Evolutionary conservation across 2,797 vertebrate genomes (phyloP).

Genomic region (Oceanodroma leucorhoa): DNA sequence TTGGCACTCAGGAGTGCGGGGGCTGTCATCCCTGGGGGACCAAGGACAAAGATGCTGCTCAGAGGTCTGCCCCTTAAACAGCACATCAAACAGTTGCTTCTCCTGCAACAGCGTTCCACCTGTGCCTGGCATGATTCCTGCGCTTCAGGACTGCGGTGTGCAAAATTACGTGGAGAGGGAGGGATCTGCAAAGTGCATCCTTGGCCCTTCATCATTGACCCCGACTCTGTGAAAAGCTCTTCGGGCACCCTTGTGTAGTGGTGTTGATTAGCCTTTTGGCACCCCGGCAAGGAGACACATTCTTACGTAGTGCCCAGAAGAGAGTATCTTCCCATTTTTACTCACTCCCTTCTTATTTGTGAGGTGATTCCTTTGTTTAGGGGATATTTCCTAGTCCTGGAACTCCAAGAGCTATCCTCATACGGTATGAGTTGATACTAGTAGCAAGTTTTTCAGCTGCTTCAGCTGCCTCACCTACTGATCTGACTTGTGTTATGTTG

Average conservation of each 20-base stretch:
- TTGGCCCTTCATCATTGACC: not conserved
- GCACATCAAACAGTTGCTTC: accelerated
- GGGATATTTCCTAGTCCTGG: not conserved
- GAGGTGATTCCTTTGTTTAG: not conserved
- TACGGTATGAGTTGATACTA: not conserved
- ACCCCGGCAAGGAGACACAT: not conserved
- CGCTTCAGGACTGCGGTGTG: not conserved
- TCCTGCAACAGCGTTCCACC: accelerated
- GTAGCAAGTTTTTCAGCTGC: not conserved
- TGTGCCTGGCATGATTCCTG: not conserved
- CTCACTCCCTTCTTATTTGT: not conserved
- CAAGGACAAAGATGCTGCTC: not conserved
- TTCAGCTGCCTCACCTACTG: not conserved
- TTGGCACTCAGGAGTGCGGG: not conserved
- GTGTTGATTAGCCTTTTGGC: not conserved
- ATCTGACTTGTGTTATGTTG: not conserved
- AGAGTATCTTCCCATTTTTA: not conserved
- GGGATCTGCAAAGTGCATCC: not conserved
- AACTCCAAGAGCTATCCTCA: not conserved
- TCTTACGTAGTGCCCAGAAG: not conserved
- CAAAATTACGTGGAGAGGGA: not conserved
- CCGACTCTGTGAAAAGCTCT: not conserved
- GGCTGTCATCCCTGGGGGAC: not conserved
- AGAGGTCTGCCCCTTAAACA: not conserved
- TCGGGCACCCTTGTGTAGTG: not conserved